Conservation (phyloP, 2,888 invertebrate genomes). For the Abrostola tripartita region DNA sequence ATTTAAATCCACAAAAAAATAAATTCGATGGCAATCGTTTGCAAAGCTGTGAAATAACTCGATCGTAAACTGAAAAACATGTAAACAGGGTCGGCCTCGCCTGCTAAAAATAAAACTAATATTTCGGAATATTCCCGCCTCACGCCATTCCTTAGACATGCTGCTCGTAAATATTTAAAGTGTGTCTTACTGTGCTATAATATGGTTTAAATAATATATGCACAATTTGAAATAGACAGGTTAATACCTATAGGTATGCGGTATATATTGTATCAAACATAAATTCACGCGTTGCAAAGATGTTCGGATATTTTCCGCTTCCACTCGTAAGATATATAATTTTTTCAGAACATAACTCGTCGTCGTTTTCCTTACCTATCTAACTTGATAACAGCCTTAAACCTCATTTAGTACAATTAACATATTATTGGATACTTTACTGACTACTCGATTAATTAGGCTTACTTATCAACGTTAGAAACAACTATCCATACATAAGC, state of each 20-base stretch:
- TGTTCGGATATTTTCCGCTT: too few species aligned
- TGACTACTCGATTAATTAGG: too few species aligned
- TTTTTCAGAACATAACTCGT: too few species aligned
- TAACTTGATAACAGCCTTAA: too few species aligned
- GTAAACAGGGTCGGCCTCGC: slow-evolving; percentile 85
- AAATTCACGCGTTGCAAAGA: too few species aligned
- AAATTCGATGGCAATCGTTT: slow-evolving; percentile 35
- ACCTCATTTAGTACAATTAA: too few species aligned
- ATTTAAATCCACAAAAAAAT: slow-evolving; percentile 8
- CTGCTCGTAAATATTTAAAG: slow-evolving; percentile 70
- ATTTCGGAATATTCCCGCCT: slow-evolving; percentile 80
- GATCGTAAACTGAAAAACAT: slow-evolving; percentile 76
- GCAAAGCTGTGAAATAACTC: slow-evolving; percentile 66
- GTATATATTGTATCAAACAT: too few species aligned
- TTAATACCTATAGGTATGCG: neutral
- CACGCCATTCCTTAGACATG: slow-evolving; percentile 60
- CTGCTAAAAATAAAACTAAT: slow-evolving; percentile 76
- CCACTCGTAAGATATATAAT: too few species aligned
- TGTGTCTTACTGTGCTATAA: slow-evolving; percentile 16
- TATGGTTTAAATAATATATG: slow-evolving; percentile 6
- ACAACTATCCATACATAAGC: too few species aligned
- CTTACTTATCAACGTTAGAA: too few species aligned
- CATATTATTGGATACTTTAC: too few species aligned
- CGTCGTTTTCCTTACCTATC: too few species aligned
- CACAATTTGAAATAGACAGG: neutral